Base-by-base conservation (phyloP, 2,113 vertebrate species). In the Toxotes jaculatrix region DNA sequence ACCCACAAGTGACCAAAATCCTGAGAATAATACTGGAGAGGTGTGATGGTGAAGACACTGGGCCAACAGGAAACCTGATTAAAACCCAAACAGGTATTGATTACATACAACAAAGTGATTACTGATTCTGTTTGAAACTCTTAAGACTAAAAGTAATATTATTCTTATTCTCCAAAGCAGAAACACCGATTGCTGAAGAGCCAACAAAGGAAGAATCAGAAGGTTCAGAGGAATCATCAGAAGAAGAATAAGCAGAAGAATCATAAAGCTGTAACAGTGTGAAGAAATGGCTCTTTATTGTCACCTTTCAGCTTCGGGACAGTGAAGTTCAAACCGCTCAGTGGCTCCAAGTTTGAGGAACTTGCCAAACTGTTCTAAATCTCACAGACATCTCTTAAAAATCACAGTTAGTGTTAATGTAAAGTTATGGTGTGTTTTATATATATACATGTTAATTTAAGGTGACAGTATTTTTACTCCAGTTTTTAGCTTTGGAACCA, bases 1-100 rank as follows among this genome's bases (percentile, higher is more conserved):
- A 90, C n/a, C 79, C 87, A 23, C 79, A 91, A 64, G 74, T 89
- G 19, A 94, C 90, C 74, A 93, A 93, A 74, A 84, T 47, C 14
- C 2, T 91, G 40, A 88, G 32, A 31, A 74, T 94, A 36, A 53
- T 82, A 1, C 80, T 94, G 1, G 74, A 89, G 77, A 89, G 88
- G 71, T 94, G 91, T 53, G 88, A 90, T 9, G 45, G 5, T 14
- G 63, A 84, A 13, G 87, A 72, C 3, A 8, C 27, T 0, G 61
- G 38, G 4, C 17, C 74, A 13, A 31, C 67, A 31, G 57, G 21
- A 57, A 36, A 43, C 27, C 56, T 5, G 56, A 55, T 61, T 8
- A 57, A 82, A 73, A 45, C 14, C n/a, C 53, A 0, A 14, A 5
- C 53, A 86, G 82, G 92, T 90, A 77, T 23, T 12, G 27, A 43